phyloP scores from a whole-genome alignment of 2,888 invertebrate species.

The Andrena haemorrhoa region DNA sequence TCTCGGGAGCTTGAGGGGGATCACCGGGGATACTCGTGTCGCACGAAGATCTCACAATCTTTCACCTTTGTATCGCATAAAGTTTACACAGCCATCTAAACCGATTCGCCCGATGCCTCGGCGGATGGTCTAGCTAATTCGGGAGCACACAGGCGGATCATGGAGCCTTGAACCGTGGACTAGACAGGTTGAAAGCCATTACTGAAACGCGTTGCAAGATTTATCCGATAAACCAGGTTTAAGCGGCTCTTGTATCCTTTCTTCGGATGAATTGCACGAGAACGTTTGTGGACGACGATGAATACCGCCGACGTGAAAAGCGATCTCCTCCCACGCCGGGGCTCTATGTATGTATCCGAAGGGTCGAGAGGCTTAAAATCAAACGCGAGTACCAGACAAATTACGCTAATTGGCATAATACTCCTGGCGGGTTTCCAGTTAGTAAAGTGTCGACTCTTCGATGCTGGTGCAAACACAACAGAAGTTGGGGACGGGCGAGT shows the following conservation, averaged over 20 bases:
- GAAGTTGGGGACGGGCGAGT: conserved; percentile 28
- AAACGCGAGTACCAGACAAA: conserved; percentile 73
- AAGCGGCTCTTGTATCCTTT: conserved; percentile 66
- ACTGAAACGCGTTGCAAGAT: conserved; percentile 65
- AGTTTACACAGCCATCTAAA: conserved; percentile 67
- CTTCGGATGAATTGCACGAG: conserved; percentile 58
- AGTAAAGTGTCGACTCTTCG: conserved; percentile 61
- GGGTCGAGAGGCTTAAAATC: conserved; percentile 71
- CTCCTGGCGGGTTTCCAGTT: conserved; percentile 73
- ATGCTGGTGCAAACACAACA: conserved; percentile 45
- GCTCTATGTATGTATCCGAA: conserved; percentile 43
- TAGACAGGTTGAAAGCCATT: conserved; percentile 61
- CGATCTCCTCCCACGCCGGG: conserved; percentile 38
- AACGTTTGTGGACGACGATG: conserved; percentile 56
- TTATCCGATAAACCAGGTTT: conserved; percentile 74
- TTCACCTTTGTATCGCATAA: conserved; percentile 56
- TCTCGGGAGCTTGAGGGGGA: background rate
- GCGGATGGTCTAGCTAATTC: conserved; percentile 68
- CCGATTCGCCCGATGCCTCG: conserved; percentile 63
- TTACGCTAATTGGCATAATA: conserved; percentile 80
- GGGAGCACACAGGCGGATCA: conserved; percentile 67
- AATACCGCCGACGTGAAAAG: conserved; percentile 62
- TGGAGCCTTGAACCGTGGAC: conserved; percentile 61
- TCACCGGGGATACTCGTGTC: conserved; percentile 8
- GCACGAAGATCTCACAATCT: conserved; percentile 38